A percentile compares a stretch with the other conserved stretches of the same genome.
Evolutionary conservation across 2,888 invertebrate genomes (phyloP).

Genomic region (Ligdia adustata): DNA sequence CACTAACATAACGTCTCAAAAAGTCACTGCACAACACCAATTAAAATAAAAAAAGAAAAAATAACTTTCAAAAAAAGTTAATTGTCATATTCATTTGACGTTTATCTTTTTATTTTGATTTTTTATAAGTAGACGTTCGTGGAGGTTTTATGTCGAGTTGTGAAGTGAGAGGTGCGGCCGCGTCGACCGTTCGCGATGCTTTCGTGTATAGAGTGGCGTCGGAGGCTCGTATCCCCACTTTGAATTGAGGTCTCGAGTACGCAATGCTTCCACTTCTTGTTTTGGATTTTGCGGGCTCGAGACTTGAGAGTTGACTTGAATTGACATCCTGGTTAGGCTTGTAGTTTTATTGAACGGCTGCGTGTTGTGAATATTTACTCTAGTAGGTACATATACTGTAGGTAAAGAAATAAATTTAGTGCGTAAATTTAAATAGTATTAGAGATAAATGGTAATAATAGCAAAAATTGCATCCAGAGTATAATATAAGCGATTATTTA

Average conservation of each 20-base stretch:
- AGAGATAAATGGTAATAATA: no score
- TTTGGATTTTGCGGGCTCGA: constrained; percentile 37
- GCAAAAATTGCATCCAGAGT: no score
- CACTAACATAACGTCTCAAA: constrained; percentile 56
- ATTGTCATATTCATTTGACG: constrained; percentile 30
- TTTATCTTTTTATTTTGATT: constrained; percentile 2
- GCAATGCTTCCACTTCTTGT: constrained; percentile 30
- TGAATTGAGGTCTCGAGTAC: constrained; percentile 32
- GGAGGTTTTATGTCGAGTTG: constrained; percentile 20
- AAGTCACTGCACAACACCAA: constrained; percentile 53
- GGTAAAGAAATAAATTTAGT: no score
- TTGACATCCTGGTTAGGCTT: constrained; percentile 31
- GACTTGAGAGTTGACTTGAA: no score
- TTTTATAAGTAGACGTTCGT: constrained; percentile 20
- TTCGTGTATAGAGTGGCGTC: constrained; percentile 23
- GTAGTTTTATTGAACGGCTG: constrained; percentile 10
- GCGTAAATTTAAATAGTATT: no score
- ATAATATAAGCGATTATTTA: no score
- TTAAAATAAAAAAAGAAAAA: constrained; percentile 12
- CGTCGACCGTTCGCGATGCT: constrained; percentile 25
- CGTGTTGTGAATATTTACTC: no score
- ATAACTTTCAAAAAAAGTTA: constrained; percentile 4
- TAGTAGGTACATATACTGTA: no score
- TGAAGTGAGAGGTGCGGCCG: constrained; percentile 18
- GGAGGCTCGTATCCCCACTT: constrained; percentile 31